Evolutionary conservation across 2,113 vertebrate species (phyloP), one percentile per base, ranked within the genome.

Genomic region (Odocoileus hemionus): DNA sequence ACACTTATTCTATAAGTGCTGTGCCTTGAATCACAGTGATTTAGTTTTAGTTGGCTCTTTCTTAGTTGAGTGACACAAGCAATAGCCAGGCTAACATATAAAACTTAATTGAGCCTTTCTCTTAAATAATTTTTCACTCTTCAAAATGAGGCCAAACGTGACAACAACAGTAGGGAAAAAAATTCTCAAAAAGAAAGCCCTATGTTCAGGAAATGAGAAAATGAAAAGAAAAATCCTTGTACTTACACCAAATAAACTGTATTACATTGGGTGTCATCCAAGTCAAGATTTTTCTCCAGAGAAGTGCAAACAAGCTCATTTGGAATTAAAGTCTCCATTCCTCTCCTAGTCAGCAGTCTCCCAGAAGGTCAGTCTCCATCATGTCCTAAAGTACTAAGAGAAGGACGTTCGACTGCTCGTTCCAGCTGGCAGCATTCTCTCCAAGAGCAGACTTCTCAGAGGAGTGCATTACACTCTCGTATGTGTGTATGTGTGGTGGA

Each of bases 161-260:
- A 86, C 90, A 60, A 91, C 23, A 86, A 88, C 12, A 79, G 55
- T 17, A 0, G 43, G 1, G 52, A 33, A 14, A 45, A 91, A 91
- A 43, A 85, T 76, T n/a, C 74, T 58, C 97, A 91, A 92, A 98
- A 88, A 97, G 74, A 97, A 86, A 98, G 82, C 43, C 86, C 94
- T 47, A 86, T 78, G 79, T 98, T 98, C 97, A 98, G 94, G 96
- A 98, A 98, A 98, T 92, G 50, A 95, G 79, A 82, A 93, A 91
- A 95, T 80, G 76, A 61, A 95, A 90, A 91, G 67, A 96, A 97
- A 97, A 94, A 76, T 85, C 52, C 93, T 52, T 87, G 52, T 23
- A 95, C 43, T 92, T 87, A 76, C 8, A 88, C 95, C 47, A 96
- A 84, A 94, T 84, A 94, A 94, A 95, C 91, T 26, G n/a, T 67